Percentiles rank a stretch among this genome's conserved stretches.
Conservation (phyloP, 2,797 vertebrate species). For the Perodicticus potto region DNA sequence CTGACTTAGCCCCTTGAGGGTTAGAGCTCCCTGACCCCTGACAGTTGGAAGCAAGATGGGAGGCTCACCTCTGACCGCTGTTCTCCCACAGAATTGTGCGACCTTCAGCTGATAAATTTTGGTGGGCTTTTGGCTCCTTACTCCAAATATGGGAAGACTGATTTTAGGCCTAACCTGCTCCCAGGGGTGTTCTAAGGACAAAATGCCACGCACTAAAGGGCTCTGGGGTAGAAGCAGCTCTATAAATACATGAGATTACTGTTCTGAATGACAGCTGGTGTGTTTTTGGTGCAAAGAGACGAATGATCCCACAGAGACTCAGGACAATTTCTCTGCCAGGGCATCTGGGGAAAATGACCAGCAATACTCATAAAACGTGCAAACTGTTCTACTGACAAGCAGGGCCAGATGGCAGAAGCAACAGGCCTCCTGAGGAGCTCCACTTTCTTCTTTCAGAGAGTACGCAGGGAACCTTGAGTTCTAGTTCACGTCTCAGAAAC, state of each 20-base stretch:
- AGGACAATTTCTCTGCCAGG: constrained; percentile 56
- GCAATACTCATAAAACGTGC: constrained; percentile 43
- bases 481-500: neutral
- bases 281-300: constrained; percentile 56
- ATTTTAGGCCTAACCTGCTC: constrained; percentile 36
- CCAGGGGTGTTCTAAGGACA: constrained; percentile 45
- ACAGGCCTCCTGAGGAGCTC: neutral
- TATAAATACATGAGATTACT: constrained; percentile 34
- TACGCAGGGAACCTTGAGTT: neutral
- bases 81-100: neutral
- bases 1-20: neutral
- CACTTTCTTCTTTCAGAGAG: neutral
- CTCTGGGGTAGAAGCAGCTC: constrained; percentile 25
- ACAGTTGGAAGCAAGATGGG: neutral
- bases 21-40: neutral
- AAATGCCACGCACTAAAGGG: constrained; percentile 41
- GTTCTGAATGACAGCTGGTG: constrained; percentile 74
- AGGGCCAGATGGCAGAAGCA: neutral
- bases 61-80: neutral
- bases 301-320: constrained; percentile 42
- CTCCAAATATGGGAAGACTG: neutral
- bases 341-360: constrained; percentile 68
- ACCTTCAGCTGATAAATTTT: neutral
- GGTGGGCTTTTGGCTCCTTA: neutral
- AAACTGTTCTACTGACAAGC: constrained; percentile 46